These are phyloP conservation scores for Harpalus rubripes DNA, from an alignment of 2,888 invertebrate species.

Conservation along the genomic window DNA sequence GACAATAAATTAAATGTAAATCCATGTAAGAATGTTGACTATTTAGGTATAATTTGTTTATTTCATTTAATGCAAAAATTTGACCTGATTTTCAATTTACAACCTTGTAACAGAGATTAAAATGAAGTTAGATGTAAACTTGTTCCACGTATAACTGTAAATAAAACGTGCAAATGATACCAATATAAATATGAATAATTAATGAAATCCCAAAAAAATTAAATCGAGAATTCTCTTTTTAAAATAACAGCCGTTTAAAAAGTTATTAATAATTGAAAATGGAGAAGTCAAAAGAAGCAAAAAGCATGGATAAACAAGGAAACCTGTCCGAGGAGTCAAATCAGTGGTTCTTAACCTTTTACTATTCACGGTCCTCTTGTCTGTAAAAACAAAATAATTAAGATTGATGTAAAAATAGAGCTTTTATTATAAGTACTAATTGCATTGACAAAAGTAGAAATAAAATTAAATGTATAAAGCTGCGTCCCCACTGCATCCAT, in stretches of 20 bases:
- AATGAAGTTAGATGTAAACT: slow-evolving; percentile 11
- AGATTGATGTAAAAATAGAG: too few species aligned
- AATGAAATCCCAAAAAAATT: slow-evolving; percentile 27
- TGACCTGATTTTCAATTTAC: slow-evolving; percentile 45
- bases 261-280: slow-evolving; percentile 45
- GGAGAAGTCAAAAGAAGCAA: slow-evolving; percentile 5
- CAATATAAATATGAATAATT: slow-evolving; percentile 41
- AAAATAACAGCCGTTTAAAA: slow-evolving; percentile 46
- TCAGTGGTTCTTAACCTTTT: too few species aligned
- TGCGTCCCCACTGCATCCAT: too few species aligned
- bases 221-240: slow-evolving; percentile 7
- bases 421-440: too few species aligned
- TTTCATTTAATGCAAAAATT: slow-evolving; percentile 43
- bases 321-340: slow-evolving; percentile 31
- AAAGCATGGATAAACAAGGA: slow-evolving; percentile 54
- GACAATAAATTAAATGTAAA: slow-evolving; percentile 51
- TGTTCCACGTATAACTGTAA: slow-evolving; percentile 23
- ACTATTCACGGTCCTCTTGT: too few species aligned
- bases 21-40: slow-evolving; percentile 23
- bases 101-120: slow-evolving; percentile 6
- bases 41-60: slow-evolving; percentile 50
- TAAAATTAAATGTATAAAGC: too few species aligned
- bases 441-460: too few species aligned
- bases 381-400: too few species aligned
- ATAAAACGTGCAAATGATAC: slow-evolving; percentile 24